These are phyloP conservation scores for Linyphia triangularis DNA, from an alignment of 2,888 invertebrate species.

Conservation along the genomic window DNA sequence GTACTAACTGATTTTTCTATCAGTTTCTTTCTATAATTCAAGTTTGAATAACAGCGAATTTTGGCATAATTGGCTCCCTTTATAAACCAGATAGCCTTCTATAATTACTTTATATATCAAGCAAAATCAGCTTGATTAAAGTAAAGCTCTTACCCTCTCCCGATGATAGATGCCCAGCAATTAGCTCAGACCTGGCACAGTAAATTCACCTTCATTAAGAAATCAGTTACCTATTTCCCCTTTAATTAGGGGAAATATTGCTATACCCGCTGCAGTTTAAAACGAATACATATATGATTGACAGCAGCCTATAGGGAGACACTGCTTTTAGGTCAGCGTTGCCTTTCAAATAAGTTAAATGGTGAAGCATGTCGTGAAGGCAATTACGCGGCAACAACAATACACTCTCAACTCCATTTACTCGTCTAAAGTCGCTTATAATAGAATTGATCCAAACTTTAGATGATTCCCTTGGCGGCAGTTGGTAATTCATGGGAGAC, in stretches of 20 bases:
- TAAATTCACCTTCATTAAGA: conserved; percentile 61
- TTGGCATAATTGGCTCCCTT: not conserved
- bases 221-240: conserved; percentile 60
- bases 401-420: conserved; percentile 49
- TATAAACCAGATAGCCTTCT: conserved; percentile 2
- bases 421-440: conserved; percentile 9
- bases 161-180: conserved; percentile 55
- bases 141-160: not conserved
- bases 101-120: conserved; percentile 30
- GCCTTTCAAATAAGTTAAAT: conserved; percentile 51
- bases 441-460: not conserved
- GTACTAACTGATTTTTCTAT: too few relatives aligned
- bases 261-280: conserved; percentile 24
- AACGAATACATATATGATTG: conserved; percentile 52
- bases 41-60: too few relatives aligned
- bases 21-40: too few relatives aligned
- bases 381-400: conserved; percentile 59
- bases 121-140: conserved; percentile 59
- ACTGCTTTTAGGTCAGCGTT: conserved; percentile 37
- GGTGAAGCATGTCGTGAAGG: conserved; percentile 34
- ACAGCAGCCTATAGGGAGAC: conserved; percentile 45
- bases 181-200: conserved; percentile 44
- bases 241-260: conserved; percentile 59
- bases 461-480: conserved; percentile 22
- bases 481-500: conserved; percentile 32